Conservation (phyloP, 2,797 vertebrate genomes). For the Varecia variegata region DNA sequence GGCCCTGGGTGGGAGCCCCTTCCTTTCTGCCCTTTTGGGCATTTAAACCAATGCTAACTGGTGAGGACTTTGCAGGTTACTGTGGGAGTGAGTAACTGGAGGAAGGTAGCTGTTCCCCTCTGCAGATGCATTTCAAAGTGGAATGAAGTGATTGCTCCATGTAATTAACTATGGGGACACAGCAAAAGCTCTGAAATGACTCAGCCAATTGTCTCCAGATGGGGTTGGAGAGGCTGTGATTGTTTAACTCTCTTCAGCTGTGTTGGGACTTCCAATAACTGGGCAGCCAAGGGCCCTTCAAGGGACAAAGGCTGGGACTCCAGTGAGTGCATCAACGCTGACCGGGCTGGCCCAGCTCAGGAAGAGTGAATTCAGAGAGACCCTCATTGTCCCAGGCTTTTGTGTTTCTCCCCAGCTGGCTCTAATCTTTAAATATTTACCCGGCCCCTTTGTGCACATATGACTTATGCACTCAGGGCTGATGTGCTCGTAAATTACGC, state of each 20-base stretch:
- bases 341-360: not conserved
- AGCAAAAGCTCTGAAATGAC: slow-evolving; percentile 46
- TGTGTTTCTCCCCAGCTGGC: slow-evolving; percentile 62
- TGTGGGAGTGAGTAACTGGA: not conserved
- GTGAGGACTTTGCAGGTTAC: not conserved
- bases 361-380: slow-evolving; percentile 57
- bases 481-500: slow-evolving; percentile 45
- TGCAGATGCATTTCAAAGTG: slow-evolving; percentile 44
- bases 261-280: not conserved
- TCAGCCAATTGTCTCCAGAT: slow-evolving; percentile 66
- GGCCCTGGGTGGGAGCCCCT: not conserved
- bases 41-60: not conserved
- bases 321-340: slow-evolving; percentile 54
- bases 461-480: slow-evolving; percentile 47
- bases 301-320: slow-evolving; percentile 57
- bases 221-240: slow-evolving; percentile 51
- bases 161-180: slow-evolving; percentile 66
- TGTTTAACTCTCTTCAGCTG: slow-evolving; percentile 69
- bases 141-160: slow-evolving; percentile 30
- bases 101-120: not conserved
- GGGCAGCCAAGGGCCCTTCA: slow-evolving; percentile 50
- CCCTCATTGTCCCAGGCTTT: slow-evolving; percentile 60
- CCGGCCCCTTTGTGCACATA: slow-evolving; percentile 58
- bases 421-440: slow-evolving; percentile 80
- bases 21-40: not conserved